Evolutionary conservation across 2,797 vertebrate genomes (phyloP).

Genomic region (Brotula barbata): DNA sequence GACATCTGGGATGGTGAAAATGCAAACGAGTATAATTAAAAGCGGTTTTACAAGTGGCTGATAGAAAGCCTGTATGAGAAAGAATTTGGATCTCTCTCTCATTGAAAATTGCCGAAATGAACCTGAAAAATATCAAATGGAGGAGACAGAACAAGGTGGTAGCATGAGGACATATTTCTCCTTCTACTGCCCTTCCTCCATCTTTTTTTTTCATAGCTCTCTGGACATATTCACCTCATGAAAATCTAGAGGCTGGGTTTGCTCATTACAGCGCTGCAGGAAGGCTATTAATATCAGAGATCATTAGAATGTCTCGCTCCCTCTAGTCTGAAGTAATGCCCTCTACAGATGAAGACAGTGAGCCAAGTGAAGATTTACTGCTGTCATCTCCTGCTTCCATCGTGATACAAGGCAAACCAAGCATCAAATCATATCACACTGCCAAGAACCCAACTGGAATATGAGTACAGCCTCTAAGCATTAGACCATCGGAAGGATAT

Average conservation of each 20-base stretch:
- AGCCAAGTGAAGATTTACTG: constrained; percentile 53
- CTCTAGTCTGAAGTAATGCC: constrained; percentile 41
- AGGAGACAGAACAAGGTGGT: constrained; percentile 42
- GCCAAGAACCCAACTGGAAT: constrained; percentile 50
- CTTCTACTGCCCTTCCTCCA: constrained; percentile 19
- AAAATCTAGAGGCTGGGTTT: constrained; percentile 44
- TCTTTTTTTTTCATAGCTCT: constrained; percentile 35
- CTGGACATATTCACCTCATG: constrained; percentile 35
- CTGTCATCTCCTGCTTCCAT: constrained; percentile 51
- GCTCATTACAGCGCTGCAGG: constrained; percentile 58
- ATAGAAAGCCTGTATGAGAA: constrained; percentile 19
- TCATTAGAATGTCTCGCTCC: constrained; percentile 48
- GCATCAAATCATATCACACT: constrained; percentile 33
- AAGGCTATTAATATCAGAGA: constrained; percentile 56
- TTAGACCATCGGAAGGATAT: constrained; percentile 46
- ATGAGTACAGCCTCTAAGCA: constrained; percentile 41
- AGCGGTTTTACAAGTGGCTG: constrained; percentile 12
- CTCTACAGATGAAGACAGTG: constrained; percentile 34
- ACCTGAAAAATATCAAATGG: constrained; percentile 34
- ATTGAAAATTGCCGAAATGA: constrained; percentile 44
- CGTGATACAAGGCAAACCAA: constrained; percentile 48
- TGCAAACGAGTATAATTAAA: constrained; percentile 49
- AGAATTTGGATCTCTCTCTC: constrained; percentile 33
- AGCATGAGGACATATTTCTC: constrained; percentile 37
- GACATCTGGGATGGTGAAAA: constrained; percentile 54